These are phyloP conservation scores for Myripristis murdjan DNA, from an alignment of 2,797 vertebrate species.

Conservation along the genomic window DNA sequence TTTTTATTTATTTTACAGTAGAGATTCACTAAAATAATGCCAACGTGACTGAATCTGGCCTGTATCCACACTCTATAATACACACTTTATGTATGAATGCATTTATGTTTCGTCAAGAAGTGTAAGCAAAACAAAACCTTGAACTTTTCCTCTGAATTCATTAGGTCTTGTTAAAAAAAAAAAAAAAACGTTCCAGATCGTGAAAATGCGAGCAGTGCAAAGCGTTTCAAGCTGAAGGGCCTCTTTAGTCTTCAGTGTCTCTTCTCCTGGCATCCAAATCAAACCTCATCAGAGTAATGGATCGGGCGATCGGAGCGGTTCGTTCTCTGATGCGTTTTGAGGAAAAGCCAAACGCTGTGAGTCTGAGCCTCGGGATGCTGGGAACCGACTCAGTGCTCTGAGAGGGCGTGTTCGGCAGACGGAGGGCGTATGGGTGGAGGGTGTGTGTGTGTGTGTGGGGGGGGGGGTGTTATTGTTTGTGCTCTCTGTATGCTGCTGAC, in stretches of 20 bases:
- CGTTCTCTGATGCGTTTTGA: slow-evolving; percentile 46
- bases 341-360: background rate
- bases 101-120: too few relatives aligned
- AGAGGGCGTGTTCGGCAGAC: slow-evolving; percentile 31
- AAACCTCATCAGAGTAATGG: slow-evolving; percentile 52
- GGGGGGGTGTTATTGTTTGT: slow-evolving; percentile 25
- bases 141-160: too few relatives aligned
- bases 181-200: too few relatives aligned
- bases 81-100: too few relatives aligned
- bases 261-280: slow-evolving; percentile 21
- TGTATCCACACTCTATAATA: too few relatives aligned
- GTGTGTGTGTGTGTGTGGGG: background rate
- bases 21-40: too few relatives aligned
- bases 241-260: background rate
- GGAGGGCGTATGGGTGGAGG: slow-evolving; percentile 2
- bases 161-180: too few relatives aligned
- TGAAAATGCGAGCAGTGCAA: too few relatives aligned
- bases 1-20: too few relatives aligned
- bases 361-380: slow-evolving; percentile 7
- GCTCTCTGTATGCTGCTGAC: slow-evolving; percentile 38
- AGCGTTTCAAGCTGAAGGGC: too few relatives aligned
- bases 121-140: too few relatives aligned
- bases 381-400: slow-evolving; percentile 44
- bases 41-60: too few relatives aligned
- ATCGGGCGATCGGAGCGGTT: slow-evolving; percentile 20